Conservation (phyloP, 2,888 invertebrate genomes). For the Mythimna loreyi region DNA sequence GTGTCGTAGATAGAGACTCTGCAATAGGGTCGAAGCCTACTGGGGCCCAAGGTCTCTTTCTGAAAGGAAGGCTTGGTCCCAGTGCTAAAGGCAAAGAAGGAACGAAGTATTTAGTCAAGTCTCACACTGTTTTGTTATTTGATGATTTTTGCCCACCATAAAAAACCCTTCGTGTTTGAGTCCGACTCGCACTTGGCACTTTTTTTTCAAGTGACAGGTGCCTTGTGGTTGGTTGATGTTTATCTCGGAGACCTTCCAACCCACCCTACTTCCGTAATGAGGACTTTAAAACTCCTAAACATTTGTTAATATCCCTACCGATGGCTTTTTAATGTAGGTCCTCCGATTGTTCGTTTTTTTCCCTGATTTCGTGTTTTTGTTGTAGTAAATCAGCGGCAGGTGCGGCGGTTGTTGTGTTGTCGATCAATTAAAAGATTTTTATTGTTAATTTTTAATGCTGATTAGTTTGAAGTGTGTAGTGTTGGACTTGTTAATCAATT, state of each 20-base stretch:
- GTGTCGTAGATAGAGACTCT: too few species aligned
- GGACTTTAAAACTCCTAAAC: conserved; percentile 80
- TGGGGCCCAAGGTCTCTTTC: too few species aligned
- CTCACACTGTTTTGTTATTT: too few species aligned
- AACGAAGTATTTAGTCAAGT: too few species aligned
- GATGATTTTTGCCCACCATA: too few species aligned
- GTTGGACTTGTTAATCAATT: neutral
- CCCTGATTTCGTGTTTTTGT: conserved; percentile 65
- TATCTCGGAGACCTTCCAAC: conserved; percentile 62
- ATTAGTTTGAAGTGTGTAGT: conserved; percentile 18
- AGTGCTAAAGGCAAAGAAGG: too few species aligned
- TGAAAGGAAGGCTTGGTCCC: too few species aligned
- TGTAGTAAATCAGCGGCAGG: conserved; percentile 63
- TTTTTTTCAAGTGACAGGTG: conserved; percentile 62
- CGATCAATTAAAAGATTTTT: conserved; percentile 48
- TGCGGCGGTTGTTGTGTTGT: conserved; percentile 35
- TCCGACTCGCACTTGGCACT: neutral
- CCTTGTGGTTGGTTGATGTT: conserved; percentile 61
- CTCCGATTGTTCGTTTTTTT: conserved; percentile 59
- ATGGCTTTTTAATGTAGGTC: conserved; percentile 84
- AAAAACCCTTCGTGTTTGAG: too few species aligned
- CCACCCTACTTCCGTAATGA: conserved; percentile 74
- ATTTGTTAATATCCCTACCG: conserved; percentile 82
- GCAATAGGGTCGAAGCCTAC: too few species aligned
- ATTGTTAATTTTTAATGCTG: conserved; percentile 6